phyloP scores from a whole-genome alignment of 2,113 vertebrate genomes.

The Cochlearius cochlearius region DNA sequence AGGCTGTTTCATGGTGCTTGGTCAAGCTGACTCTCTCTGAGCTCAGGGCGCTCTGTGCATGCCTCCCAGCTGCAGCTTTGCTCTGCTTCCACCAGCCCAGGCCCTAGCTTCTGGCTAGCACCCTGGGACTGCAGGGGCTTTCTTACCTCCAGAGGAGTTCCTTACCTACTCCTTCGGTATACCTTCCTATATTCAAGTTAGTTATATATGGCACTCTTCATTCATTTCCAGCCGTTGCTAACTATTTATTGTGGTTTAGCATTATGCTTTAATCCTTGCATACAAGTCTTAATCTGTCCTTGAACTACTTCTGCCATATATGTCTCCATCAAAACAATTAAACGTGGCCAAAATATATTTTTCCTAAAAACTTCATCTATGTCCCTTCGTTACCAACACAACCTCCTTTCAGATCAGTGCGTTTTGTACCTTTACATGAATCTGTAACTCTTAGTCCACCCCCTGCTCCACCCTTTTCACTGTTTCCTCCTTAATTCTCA shows the following conservation, averaged over 20 bases:
- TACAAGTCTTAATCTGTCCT: not conserved
- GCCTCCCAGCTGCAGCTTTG: not conserved
- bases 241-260: not conserved
- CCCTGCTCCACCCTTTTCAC: not conserved
- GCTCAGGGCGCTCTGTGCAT: not conserved
- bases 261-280: not conserved
- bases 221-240: not conserved
- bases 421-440: not conserved
- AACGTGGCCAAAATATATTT: not conserved
- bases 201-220: not conserved
- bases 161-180: not conserved
- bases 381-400: not conserved
- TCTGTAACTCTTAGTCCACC: accelerated
- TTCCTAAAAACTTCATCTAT: not conserved
- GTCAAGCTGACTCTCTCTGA: not conserved
- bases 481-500: not conserved
- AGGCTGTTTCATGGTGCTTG: not conserved
- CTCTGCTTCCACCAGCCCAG: not conserved
- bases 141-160: not conserved
- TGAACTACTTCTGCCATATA: not conserved
- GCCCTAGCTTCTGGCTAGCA: not conserved
- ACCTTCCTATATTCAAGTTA: not conserved
- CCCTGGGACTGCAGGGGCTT: not conserved
- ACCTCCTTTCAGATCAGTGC: not conserved
- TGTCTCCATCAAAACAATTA: not conserved